A percentile compares a stretch with the other conserved stretches of the same genome.
Evolutionary conservation across 2,888 invertebrate species (phyloP).

Genomic region (Spilarctia lutea): DNA sequence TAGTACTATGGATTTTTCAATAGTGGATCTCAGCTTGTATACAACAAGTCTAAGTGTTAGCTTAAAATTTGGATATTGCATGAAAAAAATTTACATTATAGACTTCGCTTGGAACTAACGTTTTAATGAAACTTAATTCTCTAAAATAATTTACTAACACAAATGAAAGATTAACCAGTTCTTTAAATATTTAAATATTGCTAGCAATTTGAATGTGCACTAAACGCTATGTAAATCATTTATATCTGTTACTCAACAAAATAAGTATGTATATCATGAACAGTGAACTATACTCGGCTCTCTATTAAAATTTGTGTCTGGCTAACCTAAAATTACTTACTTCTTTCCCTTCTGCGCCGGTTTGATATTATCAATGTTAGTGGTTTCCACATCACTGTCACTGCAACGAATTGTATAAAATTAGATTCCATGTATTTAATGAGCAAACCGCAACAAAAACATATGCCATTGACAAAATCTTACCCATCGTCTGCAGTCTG

Average conservation of each 20-base stretch:
- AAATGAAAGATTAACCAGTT: not conserved
- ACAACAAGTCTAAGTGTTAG: not conserved
- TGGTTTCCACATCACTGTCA: slow-evolving; percentile 87
- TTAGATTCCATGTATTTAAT: slow-evolving; percentile 42
- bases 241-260: not conserved
- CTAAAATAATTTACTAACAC: not conserved
- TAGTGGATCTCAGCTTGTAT: not conserved
- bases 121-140: not conserved
- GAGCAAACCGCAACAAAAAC: slow-evolving; percentile 56
- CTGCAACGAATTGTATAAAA: slow-evolving; percentile 75
- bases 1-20: not conserved
- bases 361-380: slow-evolving; percentile 75
- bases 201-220: not conserved
- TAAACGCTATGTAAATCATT: not conserved
- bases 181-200: not conserved
- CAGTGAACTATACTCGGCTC: slow-evolving; percentile 11
- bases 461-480: slow-evolving; percentile 74
- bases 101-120: not conserved
- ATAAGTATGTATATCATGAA: not conserved
- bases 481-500: slow-evolving; percentile 91
- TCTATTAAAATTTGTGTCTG: slow-evolving; percentile 26
- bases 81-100: not conserved
- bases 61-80: too few species aligned
- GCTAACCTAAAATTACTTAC: slow-evolving; percentile 80
- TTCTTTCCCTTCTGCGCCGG: slow-evolving; percentile 78